A percentile compares a stretch with the other conserved stretches of the same genome.
These are phyloP conservation scores for Sarcophilus harrisii DNA, from an alignment of 2,797 vertebrate genomes.

Conservation along the genomic window DNA sequence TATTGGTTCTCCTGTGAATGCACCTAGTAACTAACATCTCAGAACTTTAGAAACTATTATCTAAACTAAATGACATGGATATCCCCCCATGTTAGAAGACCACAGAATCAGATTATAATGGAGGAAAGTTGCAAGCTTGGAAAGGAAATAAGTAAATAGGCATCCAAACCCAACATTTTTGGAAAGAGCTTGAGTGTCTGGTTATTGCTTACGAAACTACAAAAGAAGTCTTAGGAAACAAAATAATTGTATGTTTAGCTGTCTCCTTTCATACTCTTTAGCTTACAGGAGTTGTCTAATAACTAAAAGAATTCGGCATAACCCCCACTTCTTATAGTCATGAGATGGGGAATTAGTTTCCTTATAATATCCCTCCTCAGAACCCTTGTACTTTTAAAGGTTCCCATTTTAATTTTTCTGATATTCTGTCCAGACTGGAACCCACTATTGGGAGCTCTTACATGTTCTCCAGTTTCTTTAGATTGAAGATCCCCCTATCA, in stretches of 20 bases:
- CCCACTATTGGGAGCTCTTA: background rate
- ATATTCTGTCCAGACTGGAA: background rate
- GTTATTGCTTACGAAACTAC: slow-evolving; percentile 24
- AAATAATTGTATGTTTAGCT: slow-evolving; percentile 1
- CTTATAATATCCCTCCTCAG: background rate
- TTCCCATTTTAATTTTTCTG: background rate
- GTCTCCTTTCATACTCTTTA: background rate
- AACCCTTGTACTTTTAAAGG: background rate
- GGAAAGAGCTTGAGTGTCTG: slow-evolving; percentile 4
- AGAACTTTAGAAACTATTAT: background rate
- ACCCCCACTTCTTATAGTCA: background rate
- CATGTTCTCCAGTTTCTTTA: background rate
- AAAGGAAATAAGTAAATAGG: background rate
- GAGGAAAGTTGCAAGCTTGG: slow-evolving; percentile 18
- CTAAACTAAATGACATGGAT: background rate
- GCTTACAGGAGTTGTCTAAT: background rate
- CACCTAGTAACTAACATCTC: background rate
- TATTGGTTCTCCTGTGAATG: background rate
- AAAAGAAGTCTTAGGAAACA: slow-evolving; percentile 5
- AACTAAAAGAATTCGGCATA: background rate
- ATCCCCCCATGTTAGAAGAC: background rate
- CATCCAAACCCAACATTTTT: background rate
- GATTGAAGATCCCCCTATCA: background rate
- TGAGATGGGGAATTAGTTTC: background rate
- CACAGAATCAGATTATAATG: background rate